These are phyloP conservation scores for Orcinus orca DNA, from an alignment of 2,113 vertebrate genomes.

Conservation along the genomic window DNA sequence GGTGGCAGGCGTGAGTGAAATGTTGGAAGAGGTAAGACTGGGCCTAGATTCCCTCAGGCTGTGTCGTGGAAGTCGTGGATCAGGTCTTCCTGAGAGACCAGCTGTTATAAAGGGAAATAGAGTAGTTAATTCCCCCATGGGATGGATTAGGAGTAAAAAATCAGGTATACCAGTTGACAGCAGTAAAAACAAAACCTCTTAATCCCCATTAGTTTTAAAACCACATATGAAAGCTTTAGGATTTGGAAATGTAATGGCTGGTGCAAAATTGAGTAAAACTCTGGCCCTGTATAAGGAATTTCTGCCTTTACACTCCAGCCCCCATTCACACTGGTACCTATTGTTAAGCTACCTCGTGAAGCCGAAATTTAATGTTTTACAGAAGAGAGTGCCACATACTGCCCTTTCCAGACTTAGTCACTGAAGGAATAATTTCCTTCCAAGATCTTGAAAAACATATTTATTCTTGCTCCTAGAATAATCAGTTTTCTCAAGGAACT, in stretches of 20 bases:
- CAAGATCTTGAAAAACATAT: neutral
- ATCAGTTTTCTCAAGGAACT: constrained; percentile 53
- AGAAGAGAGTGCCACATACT: neutral
- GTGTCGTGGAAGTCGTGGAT: no score
- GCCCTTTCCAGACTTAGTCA: neutral
- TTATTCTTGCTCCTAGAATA: constrained; percentile 1
- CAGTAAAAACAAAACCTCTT: neutral
- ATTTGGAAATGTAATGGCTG: neutral
- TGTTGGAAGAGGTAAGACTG: rapidly evolving
- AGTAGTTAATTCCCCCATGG: neutral
- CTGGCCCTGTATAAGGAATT: neutral
- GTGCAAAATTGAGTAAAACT: neutral
- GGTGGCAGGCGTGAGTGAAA: neutral
- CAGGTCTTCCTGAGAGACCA: neutral
- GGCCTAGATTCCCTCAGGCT: neutral
- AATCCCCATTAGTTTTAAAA: neutral
- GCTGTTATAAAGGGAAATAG: neutral
- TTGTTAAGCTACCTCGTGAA: neutral
- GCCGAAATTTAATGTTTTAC: neutral
- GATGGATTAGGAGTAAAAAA: neutral
- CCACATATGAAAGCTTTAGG: neutral
- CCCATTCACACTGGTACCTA: neutral
- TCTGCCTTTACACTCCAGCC: neutral
- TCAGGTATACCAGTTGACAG: neutral
- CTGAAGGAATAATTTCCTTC: neutral